Conservation (phyloP, 1,140 invertebrate genomes). For the Pemphigus obesinymphae region DNA sequence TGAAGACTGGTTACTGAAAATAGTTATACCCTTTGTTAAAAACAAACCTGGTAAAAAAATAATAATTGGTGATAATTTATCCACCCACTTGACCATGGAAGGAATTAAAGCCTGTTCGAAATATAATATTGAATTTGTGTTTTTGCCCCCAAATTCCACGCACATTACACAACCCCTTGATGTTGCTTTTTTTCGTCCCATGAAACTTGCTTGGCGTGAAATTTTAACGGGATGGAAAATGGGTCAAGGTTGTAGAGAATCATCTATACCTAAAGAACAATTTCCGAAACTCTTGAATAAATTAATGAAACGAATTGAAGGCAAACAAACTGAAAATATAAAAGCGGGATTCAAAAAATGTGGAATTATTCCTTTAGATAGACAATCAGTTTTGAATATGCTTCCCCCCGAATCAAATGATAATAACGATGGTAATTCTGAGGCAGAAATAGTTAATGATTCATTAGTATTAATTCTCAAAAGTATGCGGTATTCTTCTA, state of each 20-base stretch:
- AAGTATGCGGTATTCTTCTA: background rate
- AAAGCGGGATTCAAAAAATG: conserved; percentile 42
- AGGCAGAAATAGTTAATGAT: background rate
- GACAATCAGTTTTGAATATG: conserved; percentile 38
- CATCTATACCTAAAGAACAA: background rate
- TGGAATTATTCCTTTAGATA: conserved; percentile 43
- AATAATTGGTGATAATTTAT: conserved; percentile 49
- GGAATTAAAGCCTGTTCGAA: conserved; percentile 48
- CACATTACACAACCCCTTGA: background rate
- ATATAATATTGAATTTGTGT: conserved; percentile 51
- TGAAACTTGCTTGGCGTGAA: background rate
- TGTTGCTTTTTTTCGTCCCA: background rate
- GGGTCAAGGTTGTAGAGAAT: background rate
- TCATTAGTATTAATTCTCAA: background rate
- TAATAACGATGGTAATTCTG: background rate
- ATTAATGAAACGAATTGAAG: background rate
- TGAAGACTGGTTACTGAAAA: too few species aligned
- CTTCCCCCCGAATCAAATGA: background rate
- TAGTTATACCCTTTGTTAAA: background rate
- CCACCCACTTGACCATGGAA: conserved; percentile 48
- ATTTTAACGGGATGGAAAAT: background rate
- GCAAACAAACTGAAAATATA: conserved; percentile 38
- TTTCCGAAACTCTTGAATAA: background rate
- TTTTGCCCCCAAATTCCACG: too few species aligned
- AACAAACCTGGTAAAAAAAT: background rate